These are phyloP conservation scores for Drosophila mayaguana DNA, from an alignment of 2,888 invertebrate genomes.

Conservation along the genomic window DNA sequence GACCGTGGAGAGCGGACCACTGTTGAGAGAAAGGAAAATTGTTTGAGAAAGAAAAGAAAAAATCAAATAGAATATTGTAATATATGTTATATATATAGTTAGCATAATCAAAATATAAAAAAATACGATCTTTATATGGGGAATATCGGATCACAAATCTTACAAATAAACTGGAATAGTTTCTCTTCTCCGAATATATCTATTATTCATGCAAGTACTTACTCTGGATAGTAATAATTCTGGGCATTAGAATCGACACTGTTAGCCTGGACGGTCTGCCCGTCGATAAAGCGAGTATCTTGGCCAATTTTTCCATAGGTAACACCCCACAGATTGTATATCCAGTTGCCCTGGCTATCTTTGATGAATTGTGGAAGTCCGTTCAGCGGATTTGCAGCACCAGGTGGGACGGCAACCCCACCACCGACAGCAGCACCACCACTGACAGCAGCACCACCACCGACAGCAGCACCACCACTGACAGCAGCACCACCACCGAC, in stretches of 20 bases:
- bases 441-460: background rate
- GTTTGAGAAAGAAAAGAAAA: too few relatives aligned
- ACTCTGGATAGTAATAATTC: slow-evolving; percentile 3
- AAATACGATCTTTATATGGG: too few relatives aligned
- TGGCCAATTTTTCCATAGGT: slow-evolving; percentile 6
- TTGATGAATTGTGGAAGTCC: background rate
- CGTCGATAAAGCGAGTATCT: slow-evolving; percentile 1
- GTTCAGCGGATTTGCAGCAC: background rate
- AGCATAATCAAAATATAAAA: too few relatives aligned
- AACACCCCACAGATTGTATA: slow-evolving; percentile 11
- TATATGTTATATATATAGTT: too few relatives aligned
- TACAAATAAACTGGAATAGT: too few relatives aligned
- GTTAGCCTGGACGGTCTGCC: background rate
- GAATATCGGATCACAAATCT: too few relatives aligned
- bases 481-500: background rate
- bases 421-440: too few relatives aligned
- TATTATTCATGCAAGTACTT: background rate
- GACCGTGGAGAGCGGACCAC: slow-evolving; percentile 2
- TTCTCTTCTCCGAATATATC: too few relatives aligned
- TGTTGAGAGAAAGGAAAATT: background rate
- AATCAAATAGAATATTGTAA: too few relatives aligned
- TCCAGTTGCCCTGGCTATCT: slow-evolving; percentile 8
- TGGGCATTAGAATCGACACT: slow-evolving; percentile 9
- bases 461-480: background rate
- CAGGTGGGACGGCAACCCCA: background rate